Conservation (phyloP, 2,797 vertebrate genomes). For the Rachycentron canadum region DNA sequence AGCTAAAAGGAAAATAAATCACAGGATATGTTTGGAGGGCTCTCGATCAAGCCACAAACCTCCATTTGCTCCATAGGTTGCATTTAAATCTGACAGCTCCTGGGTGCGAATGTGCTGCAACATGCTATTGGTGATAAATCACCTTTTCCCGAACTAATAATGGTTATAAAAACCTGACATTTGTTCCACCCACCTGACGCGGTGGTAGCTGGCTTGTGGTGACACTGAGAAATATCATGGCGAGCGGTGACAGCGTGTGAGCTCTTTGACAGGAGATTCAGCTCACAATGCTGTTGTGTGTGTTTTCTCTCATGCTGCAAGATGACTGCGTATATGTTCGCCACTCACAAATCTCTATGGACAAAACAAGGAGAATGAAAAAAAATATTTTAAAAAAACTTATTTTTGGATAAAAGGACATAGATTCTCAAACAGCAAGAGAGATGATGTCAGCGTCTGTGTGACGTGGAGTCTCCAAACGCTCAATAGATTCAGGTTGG, state of each 20-base stretch:
- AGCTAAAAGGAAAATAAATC: background rate
- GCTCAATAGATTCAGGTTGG: conserved; percentile 28
- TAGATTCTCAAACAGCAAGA: conserved; percentile 24
- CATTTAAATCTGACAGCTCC: background rate
- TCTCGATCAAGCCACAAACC: conserved; percentile 7
- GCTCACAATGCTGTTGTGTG: conserved; percentile 22
- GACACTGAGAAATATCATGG: conserved; percentile 65
- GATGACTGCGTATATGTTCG: conserved; percentile 30
- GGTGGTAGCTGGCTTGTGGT: conserved; percentile 49
- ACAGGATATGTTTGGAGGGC: background rate
- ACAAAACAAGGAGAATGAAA: background rate
- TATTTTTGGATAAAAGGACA: background rate
- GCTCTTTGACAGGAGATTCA: conserved; percentile 53
- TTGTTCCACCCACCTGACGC: conserved; percentile 52
- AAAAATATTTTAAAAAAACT: background rate
- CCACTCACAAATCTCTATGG: conserved; percentile 4
- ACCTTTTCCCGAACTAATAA: conserved; percentile 46
- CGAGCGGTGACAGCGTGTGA: conserved; percentile 10
- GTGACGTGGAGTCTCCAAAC: conserved; percentile 36
- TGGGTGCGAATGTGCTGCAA: conserved; percentile 2
- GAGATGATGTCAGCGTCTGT: conserved; percentile 24
- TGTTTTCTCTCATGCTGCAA: conserved; percentile 18
- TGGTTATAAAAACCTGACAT: conserved; percentile 69
- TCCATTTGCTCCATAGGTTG: background rate
- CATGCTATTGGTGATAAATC: conserved; percentile 40